phyloP scores from a whole-genome alignment of 53 echinoderm and acorn worm genomes.

The Crossaster papposus region DNA sequence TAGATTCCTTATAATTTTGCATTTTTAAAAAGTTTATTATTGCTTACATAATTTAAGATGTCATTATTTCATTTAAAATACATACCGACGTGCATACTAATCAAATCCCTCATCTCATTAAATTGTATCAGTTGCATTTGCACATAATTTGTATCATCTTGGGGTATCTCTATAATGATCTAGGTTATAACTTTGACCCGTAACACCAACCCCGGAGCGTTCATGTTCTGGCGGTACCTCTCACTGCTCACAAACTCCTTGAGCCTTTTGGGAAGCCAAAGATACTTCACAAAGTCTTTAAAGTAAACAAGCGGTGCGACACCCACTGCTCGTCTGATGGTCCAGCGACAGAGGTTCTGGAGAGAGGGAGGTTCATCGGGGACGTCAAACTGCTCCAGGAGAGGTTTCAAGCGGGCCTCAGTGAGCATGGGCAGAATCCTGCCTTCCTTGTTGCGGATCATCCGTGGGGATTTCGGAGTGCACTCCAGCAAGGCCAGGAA shows the following conservation, averaged over 20 bases:
- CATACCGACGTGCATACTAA: no score
- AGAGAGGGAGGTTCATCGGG: constrained; percentile 31
- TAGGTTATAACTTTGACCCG: background rate
- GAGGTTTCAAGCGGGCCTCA: background rate
- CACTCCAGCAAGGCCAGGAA: constrained; percentile 42
- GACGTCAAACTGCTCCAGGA: constrained; percentile 15
- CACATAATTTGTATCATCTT: background rate
- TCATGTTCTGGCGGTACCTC: constrained; percentile 44
- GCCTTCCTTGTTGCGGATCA: constrained; percentile 39
- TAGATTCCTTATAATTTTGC: background rate
- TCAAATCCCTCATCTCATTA: background rate
- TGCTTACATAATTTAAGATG: no score
- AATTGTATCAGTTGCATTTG: background rate
- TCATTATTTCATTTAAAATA: no score
- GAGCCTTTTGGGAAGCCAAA: constrained; percentile 27
- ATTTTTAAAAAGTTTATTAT: no score
- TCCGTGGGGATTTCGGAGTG: constrained; percentile 35
- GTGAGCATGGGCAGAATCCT: constrained; percentile 12
- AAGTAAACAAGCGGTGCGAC: constrained; percentile 36
- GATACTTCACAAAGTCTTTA: constrained; percentile 11
- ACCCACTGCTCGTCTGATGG: constrained; percentile 44
- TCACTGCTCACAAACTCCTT: constrained; percentile 47
- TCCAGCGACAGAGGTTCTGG: constrained; percentile 29
- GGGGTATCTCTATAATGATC: background rate
- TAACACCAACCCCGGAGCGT: constrained; percentile 38